Evolutionary conservation across 2,113 vertebrate genomes (phyloP), one percentile per base, ranked within the genome.

Genomic region (Pelvicachromis taeniatus): DNA sequence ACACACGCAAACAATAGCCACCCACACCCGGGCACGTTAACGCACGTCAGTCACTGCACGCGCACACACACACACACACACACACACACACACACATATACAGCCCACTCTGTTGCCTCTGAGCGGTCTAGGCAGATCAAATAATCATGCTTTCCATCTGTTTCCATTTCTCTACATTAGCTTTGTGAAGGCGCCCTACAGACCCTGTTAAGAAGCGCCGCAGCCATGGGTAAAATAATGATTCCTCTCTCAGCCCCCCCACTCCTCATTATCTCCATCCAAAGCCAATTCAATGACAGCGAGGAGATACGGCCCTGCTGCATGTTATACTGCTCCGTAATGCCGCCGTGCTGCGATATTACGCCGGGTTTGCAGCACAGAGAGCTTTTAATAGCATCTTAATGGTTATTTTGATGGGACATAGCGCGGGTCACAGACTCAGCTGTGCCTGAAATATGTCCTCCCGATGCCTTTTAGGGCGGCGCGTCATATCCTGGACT

Each of bases 111-210:
- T 90, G 77, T 53, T 88, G 87, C 90, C 91, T 94, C 83, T 79
- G 50, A 94, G 87, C 83, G 73, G 90, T 91, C 90, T 85, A 65
- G 91, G 88, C 94, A 94, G 93, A 94, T 95, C 93, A 93, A 92
- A 94, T 92, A 93, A 93, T 94, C 90, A 93, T 90, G 85, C 82
- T 89, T 92, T 94, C 94, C 93, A 93, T 95, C 91, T 92, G 93
- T 88, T 93, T 91, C 85, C 83, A 88, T 93, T 91, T 91, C 93
- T 92, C 91, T 83, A 77, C 92, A 89, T 94, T 91, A 92, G 92
- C 87, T 90, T 70, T 78, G 89, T 77, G 80, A 89, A 87, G 88
- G 85, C 85, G 82, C 86, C 91, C 91, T 85, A 89, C 92, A 93
- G 91, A 88, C 94, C 91, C 78, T 29, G 84, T 68, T 91, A 90